These are phyloP conservation scores for Prionchulus punctatus DNA, from an alignment of 2,888 invertebrate species.

Conservation along the genomic window DNA sequence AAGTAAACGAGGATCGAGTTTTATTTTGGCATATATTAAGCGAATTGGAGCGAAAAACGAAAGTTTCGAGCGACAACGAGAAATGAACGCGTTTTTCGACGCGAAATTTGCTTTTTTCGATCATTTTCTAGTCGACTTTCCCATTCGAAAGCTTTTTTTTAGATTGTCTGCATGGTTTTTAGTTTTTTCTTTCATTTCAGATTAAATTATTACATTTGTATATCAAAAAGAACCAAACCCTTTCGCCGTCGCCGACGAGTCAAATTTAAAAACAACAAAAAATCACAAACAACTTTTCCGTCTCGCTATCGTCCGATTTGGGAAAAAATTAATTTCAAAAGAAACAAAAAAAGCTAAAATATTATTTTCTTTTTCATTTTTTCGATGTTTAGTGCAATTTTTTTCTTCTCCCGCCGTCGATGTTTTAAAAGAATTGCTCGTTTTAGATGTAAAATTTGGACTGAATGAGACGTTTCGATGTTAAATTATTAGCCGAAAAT, in stretches of 20 bases:
- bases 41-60: neutral
- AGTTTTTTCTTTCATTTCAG: conserved; percentile 22
- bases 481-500: too few species aligned
- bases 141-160: neutral
- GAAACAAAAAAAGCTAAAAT: too few species aligned
- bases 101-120: neutral
- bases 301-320: too few species aligned
- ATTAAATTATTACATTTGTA: conserved; percentile 59
- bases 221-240: conserved; percentile 43
- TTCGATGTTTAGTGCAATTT: too few species aligned
- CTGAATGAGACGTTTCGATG: too few species aligned
- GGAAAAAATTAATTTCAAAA: too few species aligned
- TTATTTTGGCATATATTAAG: neutral
- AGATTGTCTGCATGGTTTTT: neutral
- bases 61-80: neutral
- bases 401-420: too few species aligned
- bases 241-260: neutral
- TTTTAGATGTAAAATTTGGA: too few species aligned
- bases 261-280: too few species aligned
- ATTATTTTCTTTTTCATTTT: too few species aligned
- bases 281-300: too few species aligned
- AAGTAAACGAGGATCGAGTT: conserved; percentile 40
- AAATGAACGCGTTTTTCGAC: neutral
- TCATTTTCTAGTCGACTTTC: neutral
- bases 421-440: too few species aligned